A percentile compares a stretch with the other conserved stretches of the same genome.
Evolutionary conservation across 2,113 vertebrate genomes (phyloP).

Genomic region (Neodontobutis hainanensis): DNA sequence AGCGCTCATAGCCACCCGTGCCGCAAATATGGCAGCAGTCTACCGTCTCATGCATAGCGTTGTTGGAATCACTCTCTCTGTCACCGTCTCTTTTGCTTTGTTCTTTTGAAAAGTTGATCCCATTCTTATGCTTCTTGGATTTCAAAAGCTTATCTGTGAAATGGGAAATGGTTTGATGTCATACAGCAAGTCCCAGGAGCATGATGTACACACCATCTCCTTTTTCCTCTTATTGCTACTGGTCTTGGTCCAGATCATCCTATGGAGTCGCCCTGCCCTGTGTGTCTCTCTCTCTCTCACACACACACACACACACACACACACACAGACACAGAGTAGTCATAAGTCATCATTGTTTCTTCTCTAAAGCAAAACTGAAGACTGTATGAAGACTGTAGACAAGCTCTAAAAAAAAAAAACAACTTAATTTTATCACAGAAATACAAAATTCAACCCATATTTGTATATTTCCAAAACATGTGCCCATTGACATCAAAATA

Average conservation of each 20-base stretch:
- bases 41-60: constrained; percentile 37
- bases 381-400: too few species aligned
- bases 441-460: too few species aligned
- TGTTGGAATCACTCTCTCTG: constrained; percentile 51
- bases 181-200: constrained; percentile 62
- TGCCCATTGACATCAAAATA: constrained; percentile 23
- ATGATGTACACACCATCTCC: constrained; percentile 49
- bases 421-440: too few species aligned
- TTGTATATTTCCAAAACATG: constrained; percentile 37
- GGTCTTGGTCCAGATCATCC: constrained; percentile 24
- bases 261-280: constrained; percentile 31
- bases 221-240: constrained; percentile 19
- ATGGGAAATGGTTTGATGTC: constrained; percentile 63
- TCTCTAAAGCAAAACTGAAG: constrained; percentile 28
- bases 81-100: constrained; percentile 30
- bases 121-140: constrained; percentile 72
- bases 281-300: constrained; percentile 40
- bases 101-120: constrained; percentile 60
- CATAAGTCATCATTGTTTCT: constrained; percentile 70
- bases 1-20: constrained; percentile 32
- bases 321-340: constrained; percentile 3
- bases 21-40: constrained; percentile 55
- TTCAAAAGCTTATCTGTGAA: constrained; percentile 74
- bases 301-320: constrained; percentile 35
- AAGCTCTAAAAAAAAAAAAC: too few species aligned